A percentile compares a stretch with the other conserved stretches of the same genome.
phyloP scores from a whole-genome alignment of 2,888 invertebrate genomes.

The Iselma pallidipennis region DNA sequence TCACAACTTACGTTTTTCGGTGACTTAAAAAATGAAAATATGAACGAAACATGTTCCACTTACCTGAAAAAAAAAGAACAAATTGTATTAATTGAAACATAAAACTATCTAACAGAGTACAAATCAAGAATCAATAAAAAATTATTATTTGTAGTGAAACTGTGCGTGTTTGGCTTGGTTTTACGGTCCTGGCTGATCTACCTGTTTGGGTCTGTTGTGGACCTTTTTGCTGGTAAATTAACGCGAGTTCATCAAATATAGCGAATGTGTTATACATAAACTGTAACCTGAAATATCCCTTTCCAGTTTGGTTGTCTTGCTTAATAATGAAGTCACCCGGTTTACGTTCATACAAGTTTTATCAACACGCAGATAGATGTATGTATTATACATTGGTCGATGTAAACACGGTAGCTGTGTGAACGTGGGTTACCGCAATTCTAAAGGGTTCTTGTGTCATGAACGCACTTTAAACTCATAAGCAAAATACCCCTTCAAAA shows the following conservation, averaged over 20 bases:
- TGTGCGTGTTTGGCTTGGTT: too few relatives aligned
- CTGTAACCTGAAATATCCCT: too few relatives aligned
- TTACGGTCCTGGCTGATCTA: too few relatives aligned
- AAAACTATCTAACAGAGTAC: too few relatives aligned
- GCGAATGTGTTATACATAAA: too few relatives aligned
- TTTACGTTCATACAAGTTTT: constrained; percentile 52
- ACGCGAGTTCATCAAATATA: too few relatives aligned
- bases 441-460: constrained; percentile 38
- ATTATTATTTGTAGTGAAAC: too few relatives aligned
- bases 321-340: constrained; percentile 50
- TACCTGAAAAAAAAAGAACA: not conserved
- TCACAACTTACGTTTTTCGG: not conserved
- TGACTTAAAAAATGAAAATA: not conserved
- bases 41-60: not conserved
- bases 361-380: constrained; percentile 53
- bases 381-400: constrained; percentile 52
- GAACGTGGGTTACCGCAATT: constrained; percentile 39
- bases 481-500: constrained; percentile 39
- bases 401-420: constrained; percentile 43
- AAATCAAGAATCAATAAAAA: too few relatives aligned
- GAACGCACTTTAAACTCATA: constrained; percentile 44
- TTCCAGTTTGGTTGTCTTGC: constrained; percentile 7
- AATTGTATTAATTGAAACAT: not conserved
- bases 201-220: too few relatives aligned
- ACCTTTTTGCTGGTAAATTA: too few relatives aligned